Base-by-base conservation (phyloP, 2,797 vertebrate species). In the Siniperca undulata region DNA sequence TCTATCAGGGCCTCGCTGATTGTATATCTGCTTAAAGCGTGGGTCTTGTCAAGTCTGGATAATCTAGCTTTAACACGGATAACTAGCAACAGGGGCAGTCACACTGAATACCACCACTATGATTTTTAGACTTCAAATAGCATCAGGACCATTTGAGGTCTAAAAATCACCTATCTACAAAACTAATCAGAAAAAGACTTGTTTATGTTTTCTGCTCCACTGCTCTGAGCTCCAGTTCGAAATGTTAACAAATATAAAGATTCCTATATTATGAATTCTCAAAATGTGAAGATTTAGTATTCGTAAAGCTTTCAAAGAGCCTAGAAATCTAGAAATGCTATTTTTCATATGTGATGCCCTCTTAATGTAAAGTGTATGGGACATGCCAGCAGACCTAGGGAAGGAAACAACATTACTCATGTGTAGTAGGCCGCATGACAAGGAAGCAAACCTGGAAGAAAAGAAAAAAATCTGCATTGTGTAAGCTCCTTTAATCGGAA, bases 21-120 rank as follows among this genome's bases (percentile, higher is more conserved):
- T 80, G 76, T 74, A 68, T 62, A 83, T 81, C 70, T 77, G 60
- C 78, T 74, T 76, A 66, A 70, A 80, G 56, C 50, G 38, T 34
- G 46, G 53, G n/a, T 48, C 36, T 46, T 7, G 11, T 85, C 59
- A 77, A 4, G 55, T 38, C 65, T 81, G 70, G 16, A 44, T 40
- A 40, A 58, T 71, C 62, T 55, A 22, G 58, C 48, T 84, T 60
- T 50, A 65, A 80, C n/a, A 50, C 24, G 16, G 62, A 78, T 36
- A 52, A 46, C 4, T 55, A 70, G 27, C 71, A 80, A 38, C 16
- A 78, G 62, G 77, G 79, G 30, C 14, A 59, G 74, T 30, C 19
- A 30, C 11, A 27, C 11, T 30, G 20, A 50, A 42, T 1, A 38
- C 19, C 56, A 64, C 27, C n/a, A 19, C 67, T 30, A 10, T 52